Conservation (phyloP, 2,888 invertebrate species). For the Barypeithes pellucidus region DNA sequence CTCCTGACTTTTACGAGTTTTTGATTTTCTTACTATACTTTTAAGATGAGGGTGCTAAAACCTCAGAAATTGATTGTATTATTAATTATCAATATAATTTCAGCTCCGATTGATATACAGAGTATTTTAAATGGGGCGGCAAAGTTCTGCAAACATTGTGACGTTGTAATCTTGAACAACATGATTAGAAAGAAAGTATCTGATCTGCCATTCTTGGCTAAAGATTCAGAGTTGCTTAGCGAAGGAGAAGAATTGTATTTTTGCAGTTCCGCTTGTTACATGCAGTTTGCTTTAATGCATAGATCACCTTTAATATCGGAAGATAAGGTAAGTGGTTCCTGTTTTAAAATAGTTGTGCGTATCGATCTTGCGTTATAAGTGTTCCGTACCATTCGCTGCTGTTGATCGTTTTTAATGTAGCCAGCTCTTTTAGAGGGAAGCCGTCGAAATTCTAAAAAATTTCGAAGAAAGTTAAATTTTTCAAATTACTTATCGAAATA, state of each 20-base stretch:
- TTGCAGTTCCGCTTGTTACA: conserved; percentile 92
- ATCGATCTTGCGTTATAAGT: no score
- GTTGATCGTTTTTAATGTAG: no score
- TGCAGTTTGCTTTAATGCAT: conserved; percentile 84
- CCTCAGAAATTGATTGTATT: no score
- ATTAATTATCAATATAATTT: conserved; percentile 55
- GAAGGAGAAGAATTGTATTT: conserved; percentile 84
- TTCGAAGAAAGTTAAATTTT: no score
- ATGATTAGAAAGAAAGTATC: conserved; percentile 86
- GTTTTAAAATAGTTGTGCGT: no score
- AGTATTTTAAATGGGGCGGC: conserved; percentile 92
- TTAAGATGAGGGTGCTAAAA: no score
- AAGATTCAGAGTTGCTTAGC: conserved; percentile 73
- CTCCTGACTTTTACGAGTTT: no score
- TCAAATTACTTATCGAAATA: no score
- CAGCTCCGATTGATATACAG: conserved; percentile 88
- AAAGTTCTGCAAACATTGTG: conserved; percentile 94
- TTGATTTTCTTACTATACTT: no score
- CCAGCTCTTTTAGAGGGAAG: no score
- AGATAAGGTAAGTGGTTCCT: conserved; percentile 73
- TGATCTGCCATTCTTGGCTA: conserved; percentile 82
- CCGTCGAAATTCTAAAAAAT: no score
- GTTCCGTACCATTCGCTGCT: no score
- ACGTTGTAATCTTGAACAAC: conserved; percentile 89
- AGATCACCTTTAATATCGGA: conserved; percentile 74